Evolutionary conservation across 2,888 invertebrate species (phyloP), one percentile per base, ranked within the genome.

Genomic region (Zygaena filipendulae): DNA sequence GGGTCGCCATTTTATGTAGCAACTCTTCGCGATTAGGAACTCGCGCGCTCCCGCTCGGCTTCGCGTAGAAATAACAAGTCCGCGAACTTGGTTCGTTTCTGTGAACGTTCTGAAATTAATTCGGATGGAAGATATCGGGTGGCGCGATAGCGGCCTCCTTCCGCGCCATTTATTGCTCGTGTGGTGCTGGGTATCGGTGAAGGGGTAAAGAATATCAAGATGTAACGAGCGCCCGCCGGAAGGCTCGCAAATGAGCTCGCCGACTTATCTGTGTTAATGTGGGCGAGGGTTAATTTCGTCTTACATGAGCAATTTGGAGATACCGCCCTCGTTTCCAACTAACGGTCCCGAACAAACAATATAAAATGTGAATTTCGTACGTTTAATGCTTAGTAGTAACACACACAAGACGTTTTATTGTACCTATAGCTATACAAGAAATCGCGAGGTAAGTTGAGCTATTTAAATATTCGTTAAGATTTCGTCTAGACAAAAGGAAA

Each of bases 171-270:
- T 77, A 79, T 77, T 72, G 79, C 74, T 75, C 71, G 72, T 74
- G 75, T 74, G 74, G 75, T 67, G 57, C 56, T 53, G 56, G 59
- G 69, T 68, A 69, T 70, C 74, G 71, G 71, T 53, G 63, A 74
- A 75, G 75, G 74, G 77, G 75, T 75, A 77, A 77, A 79, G 77
- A 79, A 77, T 77, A 79, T 79, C 75, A 72, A 77, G 77, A 77
- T 77, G 71, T 71, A 75, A 70, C 74, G 70, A 70, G 67, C 71
- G 45, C 59, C 66, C 63, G 72, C 74, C 77, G 75, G 75, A 75
- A 77, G 77, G 75, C 74, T 66, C 72, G 75, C 77, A 79, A 79
- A 77, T 79, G 77, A 79, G 79, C 79, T 72, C 71, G 59, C 64
- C 68, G 74, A 79, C 70, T 79, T 79, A 79, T 79, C 77, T 75